phyloP scores from a whole-genome alignment of 30 jellyfish, hydroid and myxozoan genomes.

The Pelagia noctiluca region DNA sequence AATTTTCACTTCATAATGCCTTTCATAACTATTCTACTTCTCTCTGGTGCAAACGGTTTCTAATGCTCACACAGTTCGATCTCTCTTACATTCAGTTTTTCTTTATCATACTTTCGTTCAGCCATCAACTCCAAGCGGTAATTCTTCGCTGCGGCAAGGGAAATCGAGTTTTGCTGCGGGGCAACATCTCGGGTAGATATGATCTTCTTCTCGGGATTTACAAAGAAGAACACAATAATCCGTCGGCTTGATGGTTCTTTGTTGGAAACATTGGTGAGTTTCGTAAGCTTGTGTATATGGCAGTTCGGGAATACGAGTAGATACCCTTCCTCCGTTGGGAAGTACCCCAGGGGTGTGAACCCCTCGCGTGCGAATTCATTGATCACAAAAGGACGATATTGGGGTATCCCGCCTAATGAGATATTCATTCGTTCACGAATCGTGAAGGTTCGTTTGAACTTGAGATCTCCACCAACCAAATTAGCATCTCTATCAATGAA shows the following conservation, averaged over 20 bases:
- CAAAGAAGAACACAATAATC: constrained; percentile 73
- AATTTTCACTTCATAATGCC: too few species aligned
- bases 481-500: constrained; percentile 71
- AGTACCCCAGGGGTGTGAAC: constrained; percentile 74
- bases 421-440: constrained; percentile 41
- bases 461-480: constrained; percentile 74
- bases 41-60: too few species aligned
- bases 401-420: constrained; percentile 53
- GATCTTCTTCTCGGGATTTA: constrained; percentile 77
- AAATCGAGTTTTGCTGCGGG: constrained; percentile 63
- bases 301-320: constrained; percentile 77
- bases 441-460: constrained; percentile 73
- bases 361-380: constrained; percentile 59
- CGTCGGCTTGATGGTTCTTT: constrained; percentile 69
- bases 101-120: constrained; percentile 80
- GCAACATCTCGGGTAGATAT: constrained; percentile 78
- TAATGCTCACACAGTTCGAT: constrained; percentile 82
- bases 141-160: constrained; percentile 40
- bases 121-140: constrained; percentile 82
- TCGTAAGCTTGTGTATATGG: constrained; percentile 77
- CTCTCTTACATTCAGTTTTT: constrained; percentile 73
- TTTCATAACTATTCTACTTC: too few species aligned
- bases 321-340: constrained; percentile 76
- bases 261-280: constrained; percentile 48
- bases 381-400: constrained; percentile 46